phyloP scores from a whole-genome alignment of 2,888 invertebrate genomes.

The Pristionchus exspectatus region DNA sequence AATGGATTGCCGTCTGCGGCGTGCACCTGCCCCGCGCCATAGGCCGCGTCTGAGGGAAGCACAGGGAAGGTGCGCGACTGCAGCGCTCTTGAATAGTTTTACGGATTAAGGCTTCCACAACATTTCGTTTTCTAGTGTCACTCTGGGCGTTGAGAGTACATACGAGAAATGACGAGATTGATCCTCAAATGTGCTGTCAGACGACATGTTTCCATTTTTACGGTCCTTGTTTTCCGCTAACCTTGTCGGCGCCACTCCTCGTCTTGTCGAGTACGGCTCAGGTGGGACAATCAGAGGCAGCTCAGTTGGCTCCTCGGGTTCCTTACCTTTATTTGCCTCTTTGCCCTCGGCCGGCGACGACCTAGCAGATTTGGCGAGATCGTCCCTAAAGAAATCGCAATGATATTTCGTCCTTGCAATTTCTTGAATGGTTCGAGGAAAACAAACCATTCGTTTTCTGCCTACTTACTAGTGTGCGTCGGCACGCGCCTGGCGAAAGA shows the following conservation, averaged over 20 bases:
- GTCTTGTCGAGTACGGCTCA: not conserved
- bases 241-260: not conserved
- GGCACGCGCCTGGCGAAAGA: too few relatives aligned
- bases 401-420: too few relatives aligned
- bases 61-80: constrained; percentile 60
- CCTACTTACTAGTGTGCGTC: too few relatives aligned
- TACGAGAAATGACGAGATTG: not conserved
- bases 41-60: constrained; percentile 65
- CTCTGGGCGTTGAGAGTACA: not conserved
- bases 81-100: not conserved
- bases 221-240: too few relatives aligned
- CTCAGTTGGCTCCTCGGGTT: not conserved
- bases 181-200: not conserved
- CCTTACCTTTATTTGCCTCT: too few relatives aligned
- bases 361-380: not conserved
- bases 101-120: not conserved
- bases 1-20: constrained; percentile 58
- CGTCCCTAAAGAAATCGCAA: not conserved
- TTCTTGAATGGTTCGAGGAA: too few relatives aligned
- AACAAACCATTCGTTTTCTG: too few relatives aligned
- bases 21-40: constrained; percentile 49
- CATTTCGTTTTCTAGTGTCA: not conserved
- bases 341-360: too few relatives aligned
- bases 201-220: too few relatives aligned
- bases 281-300: not conserved